Percentiles rank a stretch among this genome's conserved stretches.
phyloP scores from a whole-genome alignment of 2,888 invertebrate species.

The Cosmia pyralina region DNA sequence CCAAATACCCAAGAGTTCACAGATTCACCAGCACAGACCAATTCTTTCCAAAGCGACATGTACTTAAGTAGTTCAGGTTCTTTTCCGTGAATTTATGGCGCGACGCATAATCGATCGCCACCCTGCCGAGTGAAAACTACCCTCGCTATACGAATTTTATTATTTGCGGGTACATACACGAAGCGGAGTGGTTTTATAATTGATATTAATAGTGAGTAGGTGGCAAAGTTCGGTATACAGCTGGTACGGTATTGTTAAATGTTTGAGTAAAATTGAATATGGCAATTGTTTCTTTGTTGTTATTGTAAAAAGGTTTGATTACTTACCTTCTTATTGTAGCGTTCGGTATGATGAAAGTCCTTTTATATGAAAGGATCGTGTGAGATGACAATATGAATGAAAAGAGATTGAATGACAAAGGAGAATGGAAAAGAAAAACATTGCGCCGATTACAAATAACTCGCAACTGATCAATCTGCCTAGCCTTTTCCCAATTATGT shows the following conservation, averaged over 20 bases:
- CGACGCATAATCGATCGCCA: slow-evolving; percentile 54
- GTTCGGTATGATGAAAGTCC: no score
- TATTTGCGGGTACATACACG: slow-evolving; percentile 36
- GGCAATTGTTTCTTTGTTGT: not conserved
- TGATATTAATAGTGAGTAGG: slow-evolving; percentile 39
- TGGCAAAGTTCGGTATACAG: not conserved
- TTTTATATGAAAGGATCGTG: no score
- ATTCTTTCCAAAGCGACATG: slow-evolving; percentile 12
- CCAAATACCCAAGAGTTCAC: not conserved
- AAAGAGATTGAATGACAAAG: no score
- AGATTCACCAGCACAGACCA: slow-evolving; percentile 1
- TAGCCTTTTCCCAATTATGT: no score
- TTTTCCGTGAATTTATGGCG: slow-evolving; percentile 46
- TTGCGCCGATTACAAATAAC: no score
- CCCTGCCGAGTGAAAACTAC: slow-evolving; percentile 43
- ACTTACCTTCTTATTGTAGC: no score
- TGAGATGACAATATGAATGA: no score
- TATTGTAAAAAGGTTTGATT: slow-evolving; percentile 1
- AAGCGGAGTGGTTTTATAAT: slow-evolving; percentile 53
- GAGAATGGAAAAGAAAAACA: no score
- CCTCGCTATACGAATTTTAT: slow-evolving; percentile 39
- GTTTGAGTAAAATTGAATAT: slow-evolving; percentile 4
- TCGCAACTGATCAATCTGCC: no score
- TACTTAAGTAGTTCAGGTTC: slow-evolving; percentile 21
- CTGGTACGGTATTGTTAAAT: not conserved